Evolutionary conservation across 2,888 invertebrate genomes (phyloP).

Genomic region (Apocheima hispidaria): DNA sequence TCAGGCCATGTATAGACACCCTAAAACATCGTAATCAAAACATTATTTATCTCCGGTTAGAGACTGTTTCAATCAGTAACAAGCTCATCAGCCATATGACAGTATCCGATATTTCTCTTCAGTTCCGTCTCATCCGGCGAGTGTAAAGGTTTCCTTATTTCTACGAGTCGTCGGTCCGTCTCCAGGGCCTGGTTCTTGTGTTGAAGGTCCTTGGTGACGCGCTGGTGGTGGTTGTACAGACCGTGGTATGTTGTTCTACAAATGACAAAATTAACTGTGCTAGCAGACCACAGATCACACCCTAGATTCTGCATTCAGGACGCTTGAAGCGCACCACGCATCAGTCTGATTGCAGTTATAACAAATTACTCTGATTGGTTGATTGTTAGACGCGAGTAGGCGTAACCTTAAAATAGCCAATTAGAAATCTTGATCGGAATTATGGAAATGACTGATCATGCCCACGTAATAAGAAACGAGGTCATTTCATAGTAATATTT

Average conservation of each 20-base stretch:
- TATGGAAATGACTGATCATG: too few species aligned
- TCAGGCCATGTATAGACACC: too few species aligned
- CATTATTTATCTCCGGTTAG: neutral
- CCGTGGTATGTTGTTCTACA: slow-evolving; percentile 88
- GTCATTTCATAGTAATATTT: too few species aligned
- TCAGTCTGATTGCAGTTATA: too few species aligned
- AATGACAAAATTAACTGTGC: neutral
- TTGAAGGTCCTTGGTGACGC: slow-evolving; percentile 89
- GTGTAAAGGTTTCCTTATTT: slow-evolving; percentile 87
- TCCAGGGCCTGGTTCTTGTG: slow-evolving; percentile 92
- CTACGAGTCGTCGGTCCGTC: slow-evolving; percentile 91
- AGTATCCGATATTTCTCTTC: slow-evolving; percentile 90
- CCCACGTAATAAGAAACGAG: too few species aligned
- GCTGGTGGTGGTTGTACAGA: slow-evolving; percentile 75
- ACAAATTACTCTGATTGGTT: too few species aligned
- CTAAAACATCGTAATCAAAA: too few species aligned
- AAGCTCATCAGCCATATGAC: slow-evolving; percentile 89
- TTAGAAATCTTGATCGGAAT: too few species aligned
- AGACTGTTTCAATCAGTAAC: slow-evolving; percentile 55
- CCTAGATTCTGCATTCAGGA: neutral
- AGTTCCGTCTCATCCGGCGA: slow-evolving; percentile 87
- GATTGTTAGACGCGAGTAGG: too few species aligned
- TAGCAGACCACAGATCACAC: too few species aligned
- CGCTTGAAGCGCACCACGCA: too few species aligned
- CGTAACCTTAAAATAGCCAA: too few species aligned